Evolutionary conservation across 2,797 vertebrate species (phyloP), one percentile per base, ranked within the genome.

Genomic region (Sparidentex hasta): DNA sequence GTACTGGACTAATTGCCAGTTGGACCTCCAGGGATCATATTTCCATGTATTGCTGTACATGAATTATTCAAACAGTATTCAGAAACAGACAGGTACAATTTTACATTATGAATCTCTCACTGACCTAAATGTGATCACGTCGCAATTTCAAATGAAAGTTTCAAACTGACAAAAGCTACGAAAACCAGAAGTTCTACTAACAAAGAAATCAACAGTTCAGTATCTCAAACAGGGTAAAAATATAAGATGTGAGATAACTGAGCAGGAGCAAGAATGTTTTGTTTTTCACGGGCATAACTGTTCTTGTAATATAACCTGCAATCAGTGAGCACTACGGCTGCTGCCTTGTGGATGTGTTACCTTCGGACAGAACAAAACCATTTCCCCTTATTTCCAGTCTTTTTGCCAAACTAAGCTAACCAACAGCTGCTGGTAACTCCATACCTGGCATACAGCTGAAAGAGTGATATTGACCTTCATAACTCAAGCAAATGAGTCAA

Each of bases 11-110:
- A 59, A 65, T 11, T 43, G 29, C 29, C 43, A 33, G 64, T 9
- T 25, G 25, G 5, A 52, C 27, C 21, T 23, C 13, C 11, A 16
- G 61, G 66, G 61, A 63, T 68, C 23, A 0, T 27, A 41, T 74
- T 70, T 70, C 71, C 20, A 33, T 1, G 25, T 41, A 38, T 20
- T 17, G 11, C 29, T 5, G 56, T 5, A 1, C 47, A 81, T 68
- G 27, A 77, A 65, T 73, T 47, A 59, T 69, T 73, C 58, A 58
- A 4, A 6, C 7, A 3, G 59, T 23, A 5, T 51, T 23, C 29
- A 23, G 16, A 62, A n/a, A 29, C 44, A 9, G 20, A 21, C 23
- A 18, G 61, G 23, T 14, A 25, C 7, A 48, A n/a, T 21, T 11
- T 43, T 23, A 44, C 16, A 38, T 55, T 13, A 25, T 29, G 7